Evolutionary conservation across 2,113 vertebrate genomes (phyloP).

Genomic region (Physeter macrocephalus): DNA sequence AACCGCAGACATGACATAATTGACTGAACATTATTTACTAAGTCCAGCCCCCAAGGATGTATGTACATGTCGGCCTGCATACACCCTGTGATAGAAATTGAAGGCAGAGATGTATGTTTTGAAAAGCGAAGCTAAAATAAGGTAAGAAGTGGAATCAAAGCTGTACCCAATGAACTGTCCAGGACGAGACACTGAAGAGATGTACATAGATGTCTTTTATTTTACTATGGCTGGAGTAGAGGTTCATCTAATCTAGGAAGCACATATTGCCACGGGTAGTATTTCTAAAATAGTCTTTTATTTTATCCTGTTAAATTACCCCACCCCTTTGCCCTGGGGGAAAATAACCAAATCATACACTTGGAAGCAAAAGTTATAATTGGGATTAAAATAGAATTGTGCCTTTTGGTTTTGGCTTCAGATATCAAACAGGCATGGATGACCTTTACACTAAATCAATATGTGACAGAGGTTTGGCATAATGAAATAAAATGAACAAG

Average conservation of each 20-base stretch:
- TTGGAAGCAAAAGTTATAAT: slow-evolving; percentile 16
- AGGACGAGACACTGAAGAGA: background rate
- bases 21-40: background rate
- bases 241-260: background rate
- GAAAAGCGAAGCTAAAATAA: background rate
- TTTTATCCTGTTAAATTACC: slow-evolving; percentile 20
- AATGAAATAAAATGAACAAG: background rate
- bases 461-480: background rate
- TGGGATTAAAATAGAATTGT: slow-evolving; percentile 34
- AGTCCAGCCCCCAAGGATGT: background rate
- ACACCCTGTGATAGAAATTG: background rate
- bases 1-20: background rate
- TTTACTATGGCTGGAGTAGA: background rate
- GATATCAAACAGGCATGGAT: background rate
- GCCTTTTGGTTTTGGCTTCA: slow-evolving; percentile 20
- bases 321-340: background rate
- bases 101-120: background rate
- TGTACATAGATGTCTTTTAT: background rate
- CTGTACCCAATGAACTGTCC: background rate
- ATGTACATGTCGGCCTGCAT: background rate
- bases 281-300: background rate
- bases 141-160: background rate
- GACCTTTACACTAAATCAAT: background rate
- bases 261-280: background rate
- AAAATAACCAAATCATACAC: background rate